Base-by-base conservation (phyloP, 2,888 invertebrate species). In the Microdon myrmicae region DNA sequence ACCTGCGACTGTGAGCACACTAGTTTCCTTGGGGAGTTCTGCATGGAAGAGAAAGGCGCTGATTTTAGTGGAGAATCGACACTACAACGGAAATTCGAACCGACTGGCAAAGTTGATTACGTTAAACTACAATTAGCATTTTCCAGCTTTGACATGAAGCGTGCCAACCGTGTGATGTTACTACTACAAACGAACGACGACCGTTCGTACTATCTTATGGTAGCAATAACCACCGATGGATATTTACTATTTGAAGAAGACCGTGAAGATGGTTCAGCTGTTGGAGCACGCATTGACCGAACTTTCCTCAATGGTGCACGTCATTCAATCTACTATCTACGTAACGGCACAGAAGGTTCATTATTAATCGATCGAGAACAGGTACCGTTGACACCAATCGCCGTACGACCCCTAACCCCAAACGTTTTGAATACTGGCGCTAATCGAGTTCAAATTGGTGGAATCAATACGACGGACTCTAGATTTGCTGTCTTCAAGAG, bases 1-100 rank as follows among this genome's bases (percentile, higher is more conserved):
- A 88, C 89, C 6, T 96, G 96, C 73, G 88, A 94, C 68, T 95
- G 94, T 70, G 91, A 92, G 70, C 85, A 90, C 60, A 94, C 94
- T 0, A 94, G 94, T 51, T 95, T 94, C 75, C 89, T 91, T 69
- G 94, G 94, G 8, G 92, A 93, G 70, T 87, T 88, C 71, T 94
- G 94, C 73, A 88, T 89, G 68, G 92, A 92, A 79, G 93, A 94
- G 75, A 92, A 92, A 74, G 94, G 92, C 0, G 94, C 93, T 0
- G 91, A 91, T 72, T 94, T 94, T 70, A 90, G 90, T 69, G 94
- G 94, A 0, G 91, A 92, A 73, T 92, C 93, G 10, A 88, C 89
- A 59, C 78, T 94, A 25, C 89, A 90, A 73, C 83, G 92, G 35
- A 89, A 89, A 71, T 92, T 91, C 75, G 83, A 87, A 3, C 77